A percentile compares a stretch with the other conserved stretches of the same genome.
Conservation (phyloP, 2,797 vertebrate species). For the Delichon dasypus region DNA sequence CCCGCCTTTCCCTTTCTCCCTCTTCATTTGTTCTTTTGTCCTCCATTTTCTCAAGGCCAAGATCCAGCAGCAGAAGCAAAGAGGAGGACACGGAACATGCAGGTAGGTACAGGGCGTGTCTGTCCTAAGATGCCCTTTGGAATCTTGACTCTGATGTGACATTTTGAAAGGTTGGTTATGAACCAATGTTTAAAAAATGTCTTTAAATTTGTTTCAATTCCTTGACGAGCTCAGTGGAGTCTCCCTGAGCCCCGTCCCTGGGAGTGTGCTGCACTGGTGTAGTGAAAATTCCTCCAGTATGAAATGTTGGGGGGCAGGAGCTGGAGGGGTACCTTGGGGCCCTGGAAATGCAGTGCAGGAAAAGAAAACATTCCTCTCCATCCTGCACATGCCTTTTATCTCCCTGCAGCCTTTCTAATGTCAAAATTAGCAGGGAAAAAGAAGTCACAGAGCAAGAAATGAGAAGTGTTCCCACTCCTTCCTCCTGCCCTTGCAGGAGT, state of each 20-base stretch:
- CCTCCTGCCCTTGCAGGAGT: not conserved
- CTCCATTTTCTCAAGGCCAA: conserved; percentile 61
- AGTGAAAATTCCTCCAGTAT: not conserved
- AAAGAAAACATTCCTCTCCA: not conserved
- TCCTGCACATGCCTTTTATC: not conserved
- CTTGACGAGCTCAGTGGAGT: too few species aligned
- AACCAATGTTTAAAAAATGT: too few species aligned
- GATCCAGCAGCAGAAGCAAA: not conserved
- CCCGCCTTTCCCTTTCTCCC: too few species aligned
- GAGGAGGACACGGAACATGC: not conserved
- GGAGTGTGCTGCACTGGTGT: not conserved
- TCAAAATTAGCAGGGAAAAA: not conserved
- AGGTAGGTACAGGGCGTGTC: conserved; percentile 37
- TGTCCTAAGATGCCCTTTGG: too few species aligned
- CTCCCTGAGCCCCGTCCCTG: too few species aligned
- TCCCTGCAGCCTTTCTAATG: not conserved
- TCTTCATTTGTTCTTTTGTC: too few species aligned
- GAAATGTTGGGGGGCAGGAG: not conserved
- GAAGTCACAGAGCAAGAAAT: not conserved
- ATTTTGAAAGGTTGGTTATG: too few species aligned
- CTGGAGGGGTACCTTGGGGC: not conserved
- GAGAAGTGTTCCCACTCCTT: not conserved
- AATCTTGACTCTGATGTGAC: too few species aligned
- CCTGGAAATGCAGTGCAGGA: not conserved
- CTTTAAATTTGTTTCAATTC: too few species aligned